A percentile compares a stretch with the other conserved stretches of the same genome.
phyloP scores from a whole-genome alignment of 2,797 vertebrate species.

The Lerista edwardsae region DNA sequence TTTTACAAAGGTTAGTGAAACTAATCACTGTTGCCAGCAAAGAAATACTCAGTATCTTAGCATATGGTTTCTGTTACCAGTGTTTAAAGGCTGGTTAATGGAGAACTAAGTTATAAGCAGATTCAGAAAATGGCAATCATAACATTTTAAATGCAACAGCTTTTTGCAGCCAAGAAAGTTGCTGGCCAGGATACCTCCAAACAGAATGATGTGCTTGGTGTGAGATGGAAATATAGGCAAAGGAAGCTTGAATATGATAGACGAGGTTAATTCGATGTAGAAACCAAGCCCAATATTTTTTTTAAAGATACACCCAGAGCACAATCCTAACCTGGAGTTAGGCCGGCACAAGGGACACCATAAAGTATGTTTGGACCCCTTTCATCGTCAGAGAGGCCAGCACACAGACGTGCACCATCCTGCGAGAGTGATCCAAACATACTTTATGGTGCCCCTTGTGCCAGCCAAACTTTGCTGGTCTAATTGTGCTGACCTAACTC shows the following conservation, averaged over 20 bases:
- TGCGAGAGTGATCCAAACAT: too few relatives aligned
- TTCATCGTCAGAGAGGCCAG: too few relatives aligned
- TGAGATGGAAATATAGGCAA: slow-evolving; percentile 8
- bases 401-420: too few relatives aligned
- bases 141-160: neutral
- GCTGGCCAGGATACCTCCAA: slow-evolving; percentile 20
- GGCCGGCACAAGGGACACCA: too few relatives aligned
- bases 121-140: slow-evolving; percentile 2
- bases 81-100: slow-evolving; percentile 43
- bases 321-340: too few relatives aligned
- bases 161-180: slow-evolving; percentile 35
- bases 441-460: too few relatives aligned
- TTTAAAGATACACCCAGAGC: neutral
- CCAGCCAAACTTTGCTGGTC: too few relatives aligned
- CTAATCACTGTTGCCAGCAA: slow-evolving; percentile 44
- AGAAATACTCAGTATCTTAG: slow-evolving; percentile 19
- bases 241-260: neutral
- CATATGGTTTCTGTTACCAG: slow-evolving; percentile 50
- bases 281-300: neutral
- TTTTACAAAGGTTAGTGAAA: slow-evolving; percentile 42
- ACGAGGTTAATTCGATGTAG: neutral
- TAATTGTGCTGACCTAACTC: too few relatives aligned
- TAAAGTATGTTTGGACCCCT: too few relatives aligned
- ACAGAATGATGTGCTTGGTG: slow-evolving; percentile 11
- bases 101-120: slow-evolving; percentile 30